These are phyloP conservation scores for Chrysotoxum bicinctum DNA, from an alignment of 2,888 invertebrate genomes.

Conservation along the genomic window DNA sequence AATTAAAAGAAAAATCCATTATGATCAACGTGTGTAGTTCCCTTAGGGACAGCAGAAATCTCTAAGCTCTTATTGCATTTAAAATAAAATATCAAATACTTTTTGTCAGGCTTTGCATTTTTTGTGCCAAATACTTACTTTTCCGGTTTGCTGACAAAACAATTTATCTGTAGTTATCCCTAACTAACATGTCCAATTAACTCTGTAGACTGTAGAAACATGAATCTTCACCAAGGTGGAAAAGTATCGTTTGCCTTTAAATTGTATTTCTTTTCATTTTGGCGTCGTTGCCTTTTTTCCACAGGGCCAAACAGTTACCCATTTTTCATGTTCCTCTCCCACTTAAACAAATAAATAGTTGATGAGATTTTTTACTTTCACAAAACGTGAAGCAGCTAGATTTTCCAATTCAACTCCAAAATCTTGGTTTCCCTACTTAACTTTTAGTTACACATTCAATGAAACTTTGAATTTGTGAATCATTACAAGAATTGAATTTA, in stretches of 20 bases:
- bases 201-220: not conserved
- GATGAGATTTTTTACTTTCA: slow-evolving; percentile 8
- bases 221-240: not conserved
- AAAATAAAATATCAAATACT: not conserved
- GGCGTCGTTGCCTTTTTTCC: not conserved
- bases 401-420: not conserved
- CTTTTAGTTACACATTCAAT: not conserved
- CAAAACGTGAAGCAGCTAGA: not conserved
- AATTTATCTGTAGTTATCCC: not conserved
- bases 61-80: not conserved
- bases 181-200: not conserved
- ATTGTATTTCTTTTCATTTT: not conserved
- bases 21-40: not conserved
- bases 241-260: not conserved
- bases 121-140: not conserved
- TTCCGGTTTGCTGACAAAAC: not conserved
- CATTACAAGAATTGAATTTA: slow-evolving; percentile 41
- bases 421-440: not conserved
- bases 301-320: not conserved
- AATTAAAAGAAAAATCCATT: not conserved
- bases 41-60: not conserved
- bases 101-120: not conserved
- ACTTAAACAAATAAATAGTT: not conserved
- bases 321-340: not conserved
- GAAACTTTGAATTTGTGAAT: slow-evolving; percentile 10